A percentile compares a stretch with the other conserved stretches of the same genome.
phyloP scores from a whole-genome alignment of 2,888 invertebrate genomes.

The Apodemia zela region DNA sequence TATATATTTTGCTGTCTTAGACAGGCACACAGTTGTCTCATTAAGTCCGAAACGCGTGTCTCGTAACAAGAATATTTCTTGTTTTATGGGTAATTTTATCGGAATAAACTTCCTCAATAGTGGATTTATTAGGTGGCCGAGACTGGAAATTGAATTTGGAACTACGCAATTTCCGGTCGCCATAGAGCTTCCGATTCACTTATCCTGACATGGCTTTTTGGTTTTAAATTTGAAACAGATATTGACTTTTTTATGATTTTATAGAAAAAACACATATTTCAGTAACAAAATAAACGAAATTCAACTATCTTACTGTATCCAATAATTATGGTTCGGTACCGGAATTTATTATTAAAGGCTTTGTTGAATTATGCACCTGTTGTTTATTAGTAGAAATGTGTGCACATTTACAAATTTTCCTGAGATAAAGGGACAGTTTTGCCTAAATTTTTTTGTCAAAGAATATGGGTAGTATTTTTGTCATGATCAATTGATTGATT shows the following conservation, averaged over 20 bases:
- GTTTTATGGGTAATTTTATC: conserved; percentile 23
- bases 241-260: conserved; percentile 1
- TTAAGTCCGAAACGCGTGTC: background rate
- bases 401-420: no score
- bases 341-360: no score
- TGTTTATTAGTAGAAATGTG: no score
- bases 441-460: no score
- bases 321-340: no score
- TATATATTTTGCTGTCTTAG: no score
- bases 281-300: background rate
- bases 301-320: background rate
- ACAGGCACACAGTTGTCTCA: no score
- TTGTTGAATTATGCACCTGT: background rate
- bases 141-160: conserved; percentile 74
- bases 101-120: conserved; percentile 58
- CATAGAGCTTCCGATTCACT: conserved; percentile 56
- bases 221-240: conserved; percentile 19
- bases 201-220: conserved; percentile 28
- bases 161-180: conserved; percentile 72
- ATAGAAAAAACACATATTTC: background rate
- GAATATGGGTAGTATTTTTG: no score
- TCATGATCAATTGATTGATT: no score
- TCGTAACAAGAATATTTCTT: conserved; percentile 18
- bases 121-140: conserved; percentile 68
- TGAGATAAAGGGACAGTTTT: no score